Percentiles rank a stretch among this genome's conserved stretches.
These are phyloP conservation scores for Pseudorhiza aurosa DNA, from an alignment of 30 jellyfish, hydroid and myxozoan species.

Conservation along the genomic window DNA sequence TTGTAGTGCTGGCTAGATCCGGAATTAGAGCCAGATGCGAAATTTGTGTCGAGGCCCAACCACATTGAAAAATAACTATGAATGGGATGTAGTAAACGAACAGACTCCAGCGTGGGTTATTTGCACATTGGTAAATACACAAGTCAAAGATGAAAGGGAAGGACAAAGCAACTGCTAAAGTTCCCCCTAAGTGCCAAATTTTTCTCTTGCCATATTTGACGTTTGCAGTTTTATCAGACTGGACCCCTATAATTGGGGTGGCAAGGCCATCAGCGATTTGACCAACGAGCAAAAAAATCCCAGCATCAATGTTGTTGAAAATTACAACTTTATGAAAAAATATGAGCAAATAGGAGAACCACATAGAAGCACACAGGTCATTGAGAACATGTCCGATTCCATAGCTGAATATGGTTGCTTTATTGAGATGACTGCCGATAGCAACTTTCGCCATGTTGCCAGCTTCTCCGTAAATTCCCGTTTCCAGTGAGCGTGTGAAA, in stretches of 20 bases:
- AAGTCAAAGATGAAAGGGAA: conserved; percentile 88
- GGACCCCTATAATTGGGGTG: conserved; percentile 87
- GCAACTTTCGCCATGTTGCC: no score
- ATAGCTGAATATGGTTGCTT: conserved; percentile 63
- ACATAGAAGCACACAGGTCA: conserved; percentile 95
- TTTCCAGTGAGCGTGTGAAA: no score
- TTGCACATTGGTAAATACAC: conserved; percentile 67
- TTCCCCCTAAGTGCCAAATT: conserved; percentile 90
- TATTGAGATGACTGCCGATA: no score
- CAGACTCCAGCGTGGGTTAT: conserved; percentile 72
- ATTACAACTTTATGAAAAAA: conserved; percentile 85
- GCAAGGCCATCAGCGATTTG: conserved; percentile 96
- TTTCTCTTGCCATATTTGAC: conserved; percentile 84
- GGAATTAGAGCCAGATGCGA: conserved; percentile 93
- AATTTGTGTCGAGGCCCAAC: conserved; percentile 98
- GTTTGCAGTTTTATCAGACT: conserved; percentile 72
- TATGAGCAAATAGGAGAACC: conserved; percentile 91
- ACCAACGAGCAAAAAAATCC: conserved; percentile 79
- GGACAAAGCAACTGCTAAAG: conserved; percentile 74
- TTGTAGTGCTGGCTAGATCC: conserved; percentile 71
- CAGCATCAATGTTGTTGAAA: conserved; percentile 71
- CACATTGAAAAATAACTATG: conserved; percentile 84
- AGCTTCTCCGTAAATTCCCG: no score
- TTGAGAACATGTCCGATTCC: conserved; percentile 96
- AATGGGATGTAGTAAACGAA: conserved; percentile 86